Evolutionary conservation across 2,888 invertebrate genomes (phyloP).

Genomic region (Philaethria dido): DNA sequence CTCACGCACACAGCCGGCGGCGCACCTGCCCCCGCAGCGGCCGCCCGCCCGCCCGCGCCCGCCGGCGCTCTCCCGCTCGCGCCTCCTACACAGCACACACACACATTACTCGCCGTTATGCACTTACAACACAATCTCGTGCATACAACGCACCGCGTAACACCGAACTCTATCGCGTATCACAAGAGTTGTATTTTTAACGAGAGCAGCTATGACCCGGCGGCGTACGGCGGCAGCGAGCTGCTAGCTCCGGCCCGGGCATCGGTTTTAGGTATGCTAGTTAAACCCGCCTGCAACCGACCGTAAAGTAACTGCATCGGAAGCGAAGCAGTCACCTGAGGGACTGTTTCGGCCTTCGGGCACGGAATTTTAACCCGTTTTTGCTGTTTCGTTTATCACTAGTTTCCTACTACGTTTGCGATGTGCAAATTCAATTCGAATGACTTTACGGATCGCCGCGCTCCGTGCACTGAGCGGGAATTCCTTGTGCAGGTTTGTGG

Average conservation of each 20-base stretch:
- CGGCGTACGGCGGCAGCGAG: constrained; percentile 50
- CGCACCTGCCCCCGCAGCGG: constrained; percentile 51
- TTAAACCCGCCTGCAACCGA: constrained; percentile 56
- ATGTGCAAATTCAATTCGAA: constrained; percentile 64
- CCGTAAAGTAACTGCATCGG: constrained; percentile 60
- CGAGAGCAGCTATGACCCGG: constrained; percentile 44
- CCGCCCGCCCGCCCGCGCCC: no score
- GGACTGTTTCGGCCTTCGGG: constrained; percentile 50
- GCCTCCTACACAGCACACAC: constrained; percentile 42
- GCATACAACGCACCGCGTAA: constrained; percentile 51
- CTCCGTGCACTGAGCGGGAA: constrained; percentile 51
- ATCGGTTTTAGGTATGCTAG: constrained; percentile 62
- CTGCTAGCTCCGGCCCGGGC: constrained; percentile 53
- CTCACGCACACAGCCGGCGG: constrained; percentile 56
- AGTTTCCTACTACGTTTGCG: constrained; percentile 47
- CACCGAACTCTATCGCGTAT: constrained; percentile 55
- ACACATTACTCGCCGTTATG: constrained; percentile 62
- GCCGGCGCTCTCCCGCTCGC: not conserved
- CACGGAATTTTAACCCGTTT: constrained; percentile 52
- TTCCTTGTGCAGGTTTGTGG: constrained; percentile 61
- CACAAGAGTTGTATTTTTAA: constrained; percentile 45
- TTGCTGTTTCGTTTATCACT: constrained; percentile 54
- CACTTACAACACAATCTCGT: constrained; percentile 58
- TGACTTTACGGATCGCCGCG: constrained; percentile 66
- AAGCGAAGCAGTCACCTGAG: constrained; percentile 60